phyloP scores from a whole-genome alignment of 2,888 invertebrate genomes.

The Clistopyga incitator region DNA sequence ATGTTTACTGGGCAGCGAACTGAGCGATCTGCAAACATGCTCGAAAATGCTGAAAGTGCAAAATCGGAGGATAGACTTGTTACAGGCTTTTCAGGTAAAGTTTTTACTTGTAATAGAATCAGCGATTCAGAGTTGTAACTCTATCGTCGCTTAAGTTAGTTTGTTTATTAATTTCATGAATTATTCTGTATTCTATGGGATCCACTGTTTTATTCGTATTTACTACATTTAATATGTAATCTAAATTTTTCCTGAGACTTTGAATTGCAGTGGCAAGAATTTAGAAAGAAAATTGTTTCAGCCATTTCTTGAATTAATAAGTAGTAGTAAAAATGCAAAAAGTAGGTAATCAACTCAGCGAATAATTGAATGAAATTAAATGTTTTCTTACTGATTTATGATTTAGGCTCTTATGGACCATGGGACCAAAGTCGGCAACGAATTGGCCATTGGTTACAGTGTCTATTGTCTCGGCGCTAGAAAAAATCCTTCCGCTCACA shows the following conservation, averaged over 20 bases:
- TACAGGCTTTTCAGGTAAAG: conserved; percentile 90
- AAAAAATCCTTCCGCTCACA: conserved; percentile 71
- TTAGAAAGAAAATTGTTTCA: too few species aligned
- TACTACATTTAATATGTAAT: too few species aligned
- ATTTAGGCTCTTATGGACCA: conserved; percentile 87
- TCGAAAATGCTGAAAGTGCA: conserved; percentile 89
- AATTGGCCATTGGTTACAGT: conserved; percentile 80
- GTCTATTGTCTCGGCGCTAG: conserved; percentile 72
- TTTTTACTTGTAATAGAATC: neutral
- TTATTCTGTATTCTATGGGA: too few species aligned
- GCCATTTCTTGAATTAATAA: too few species aligned
- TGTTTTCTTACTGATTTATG: conserved; percentile 21
- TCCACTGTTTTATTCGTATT: too few species aligned
- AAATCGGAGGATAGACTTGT: conserved; percentile 88
- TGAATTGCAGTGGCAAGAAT: too few species aligned
- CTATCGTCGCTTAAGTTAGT: neutral
- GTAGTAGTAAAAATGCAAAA: too few species aligned
- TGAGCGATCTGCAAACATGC: conserved; percentile 89
- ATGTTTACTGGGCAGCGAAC: conserved; percentile 89
- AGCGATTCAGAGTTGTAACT: neutral
- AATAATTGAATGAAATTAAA: neutral
- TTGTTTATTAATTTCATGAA: too few species aligned
- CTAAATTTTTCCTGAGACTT: too few species aligned
- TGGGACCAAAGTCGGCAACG: conserved; percentile 86
- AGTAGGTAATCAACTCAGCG: neutral